Evolutionary conservation across 2,888 invertebrate species (phyloP), one percentile per base, ranked within the genome.

Genomic region (Dioctria rufipes): DNA sequence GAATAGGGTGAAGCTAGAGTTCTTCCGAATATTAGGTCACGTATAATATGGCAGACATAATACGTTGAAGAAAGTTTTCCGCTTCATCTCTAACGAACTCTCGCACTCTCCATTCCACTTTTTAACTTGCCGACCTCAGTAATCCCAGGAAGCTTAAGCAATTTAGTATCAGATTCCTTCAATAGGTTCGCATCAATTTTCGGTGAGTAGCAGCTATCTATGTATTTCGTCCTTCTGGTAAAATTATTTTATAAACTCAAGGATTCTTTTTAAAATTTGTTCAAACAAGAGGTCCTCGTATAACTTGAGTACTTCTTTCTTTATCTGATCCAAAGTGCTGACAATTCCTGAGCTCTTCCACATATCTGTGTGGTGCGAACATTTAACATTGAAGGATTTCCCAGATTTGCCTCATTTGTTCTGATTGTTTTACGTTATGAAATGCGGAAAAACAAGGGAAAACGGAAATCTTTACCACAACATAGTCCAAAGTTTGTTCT

Each of bases 11-110:
- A 13, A 60, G 71, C 49, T 39, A 43, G 63, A 73, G 73, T 73
- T 73, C 80, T 71, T 71, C 63, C 63, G 61, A 51, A 73, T 80
- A 80, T 80, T 73, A 80, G 80, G 73, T 80, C 80, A 80, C 80
- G 80, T 80, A 71, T 71, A 80, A 71, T 80, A 73, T 58, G 69
- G 61, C 51, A 65, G 69, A 69, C 54, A 58, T 80, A 80, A 80
- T 80, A 80, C 60, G 67, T 65, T 46, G 63, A 67, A 80, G 25
- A 25, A 25, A 25, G 60, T 39, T 69, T 69, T 61, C 13, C 40
- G 40, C 58, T 58, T 40, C 60, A 60, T 40, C 42, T 73, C 73
- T 40, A 25, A 58, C 42, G 73, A 58, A 73, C 25, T 25, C 25
- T 25, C 25, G 25, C 58, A 58, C 73, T 42, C 58, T 54, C 42